A percentile compares a stretch with the other conserved stretches of the same genome.
These are phyloP conservation scores for Tretioscincus oriximinensis DNA, from an alignment of 2,113 vertebrate genomes.

Conservation along the genomic window DNA sequence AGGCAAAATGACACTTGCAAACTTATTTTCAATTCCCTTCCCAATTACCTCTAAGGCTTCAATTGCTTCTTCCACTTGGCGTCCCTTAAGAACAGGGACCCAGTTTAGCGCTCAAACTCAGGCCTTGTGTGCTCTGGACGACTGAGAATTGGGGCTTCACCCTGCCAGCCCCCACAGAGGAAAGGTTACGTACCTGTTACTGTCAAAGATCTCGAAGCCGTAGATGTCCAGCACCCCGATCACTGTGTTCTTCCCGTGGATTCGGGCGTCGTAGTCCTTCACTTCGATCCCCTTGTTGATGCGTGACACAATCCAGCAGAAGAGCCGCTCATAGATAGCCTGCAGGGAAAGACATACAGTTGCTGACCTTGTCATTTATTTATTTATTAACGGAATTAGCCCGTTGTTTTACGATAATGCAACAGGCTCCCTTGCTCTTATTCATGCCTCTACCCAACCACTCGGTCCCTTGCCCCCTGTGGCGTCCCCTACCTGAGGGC, in stretches of 20 bases:
- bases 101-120: neutral
- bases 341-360: conserved; percentile 26
- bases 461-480: too few species aligned
- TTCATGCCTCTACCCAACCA: too few species aligned
- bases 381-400: too few species aligned
- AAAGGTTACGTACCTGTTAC: conserved; percentile 81
- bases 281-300: conserved; percentile 87
- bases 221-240: conserved; percentile 95
- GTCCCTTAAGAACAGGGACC: too few species aligned
- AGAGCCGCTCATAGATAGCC: conserved; percentile 93
- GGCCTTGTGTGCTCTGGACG: neutral
- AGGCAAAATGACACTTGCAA: too few species aligned
- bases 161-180: fast-evolving
- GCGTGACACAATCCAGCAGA: conserved; percentile 87
- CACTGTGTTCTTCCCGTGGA: conserved; percentile 91
- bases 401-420: too few species aligned
- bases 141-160: neutral
- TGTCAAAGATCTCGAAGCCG: conserved; percentile 93
- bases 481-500: too few species aligned
- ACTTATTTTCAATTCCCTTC: too few species aligned
- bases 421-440: too few species aligned
- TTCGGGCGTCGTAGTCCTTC: conserved; percentile 79
- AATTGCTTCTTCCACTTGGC: too few species aligned
- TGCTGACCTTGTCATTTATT: fast-evolving
- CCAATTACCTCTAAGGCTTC: too few species aligned